Conservation (phyloP, 2,888 invertebrate species). For the Metopia argyrocephala region DNA sequence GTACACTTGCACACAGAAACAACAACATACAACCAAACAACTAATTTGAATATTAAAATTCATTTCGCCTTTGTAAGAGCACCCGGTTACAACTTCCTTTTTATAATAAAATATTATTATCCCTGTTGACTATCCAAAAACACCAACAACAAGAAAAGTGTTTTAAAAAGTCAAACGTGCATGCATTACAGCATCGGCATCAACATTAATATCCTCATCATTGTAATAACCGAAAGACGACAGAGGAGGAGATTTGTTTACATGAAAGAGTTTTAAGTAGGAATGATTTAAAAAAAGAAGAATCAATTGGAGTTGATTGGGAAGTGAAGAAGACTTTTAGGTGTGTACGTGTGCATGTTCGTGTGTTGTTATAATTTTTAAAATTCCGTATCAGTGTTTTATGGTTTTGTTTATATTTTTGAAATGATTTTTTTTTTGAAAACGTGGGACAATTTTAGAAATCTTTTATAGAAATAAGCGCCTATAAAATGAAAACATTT, state of each 20-base stretch:
- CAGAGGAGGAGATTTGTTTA: too few relatives aligned
- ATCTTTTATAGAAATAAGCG: slow-evolving; percentile 15
- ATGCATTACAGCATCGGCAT: too few relatives aligned
- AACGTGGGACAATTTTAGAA: slow-evolving; percentile 39
- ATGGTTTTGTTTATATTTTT: slow-evolving; percentile 40
- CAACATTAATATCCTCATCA: too few relatives aligned
- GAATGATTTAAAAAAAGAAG: slow-evolving; percentile 18
- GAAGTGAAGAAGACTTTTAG: slow-evolving; percentile 3
- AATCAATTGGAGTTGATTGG: too few relatives aligned
- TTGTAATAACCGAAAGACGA: slow-evolving; percentile 31
- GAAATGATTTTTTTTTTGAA: slow-evolving; percentile 24
- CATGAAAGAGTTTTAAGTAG: slow-evolving; percentile 19
- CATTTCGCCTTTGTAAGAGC: slow-evolving; percentile 17
- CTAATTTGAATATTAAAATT: slow-evolving; percentile 59
- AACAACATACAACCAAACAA: too few relatives aligned
- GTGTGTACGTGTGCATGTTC: slow-evolving; percentile 15
- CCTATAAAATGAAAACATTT: not conserved
- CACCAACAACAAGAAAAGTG: slow-evolving; percentile 4
- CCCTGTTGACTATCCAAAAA: slow-evolving; percentile 3
- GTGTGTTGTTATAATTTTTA: too few relatives aligned
- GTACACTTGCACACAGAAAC: slow-evolving; percentile 21
- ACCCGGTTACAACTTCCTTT: slow-evolving; percentile 38
- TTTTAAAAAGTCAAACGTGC: slow-evolving; percentile 49
- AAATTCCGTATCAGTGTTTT: slow-evolving; percentile 14
- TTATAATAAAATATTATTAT: not conserved